These are phyloP conservation scores for Scaptodrosophila latifasciaeformis DNA, from an alignment of 2,888 invertebrate genomes.

Conservation along the genomic window DNA sequence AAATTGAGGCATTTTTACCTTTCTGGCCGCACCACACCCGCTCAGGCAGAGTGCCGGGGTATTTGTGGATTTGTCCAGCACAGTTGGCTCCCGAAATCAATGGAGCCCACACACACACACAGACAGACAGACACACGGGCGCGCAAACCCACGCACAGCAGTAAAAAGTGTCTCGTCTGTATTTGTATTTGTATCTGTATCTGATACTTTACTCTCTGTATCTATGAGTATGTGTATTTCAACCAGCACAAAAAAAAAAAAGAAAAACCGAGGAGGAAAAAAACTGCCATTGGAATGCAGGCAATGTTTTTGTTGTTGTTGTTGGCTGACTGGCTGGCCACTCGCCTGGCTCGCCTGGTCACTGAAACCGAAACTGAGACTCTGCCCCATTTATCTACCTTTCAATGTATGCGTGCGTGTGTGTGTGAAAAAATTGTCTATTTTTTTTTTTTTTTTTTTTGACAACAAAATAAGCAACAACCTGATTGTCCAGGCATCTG, in stretches of 20 bases:
- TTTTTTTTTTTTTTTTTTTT: no score
- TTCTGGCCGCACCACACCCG: conserved; percentile 25
- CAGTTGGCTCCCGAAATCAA: conserved; percentile 24
- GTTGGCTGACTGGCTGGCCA: neutral
- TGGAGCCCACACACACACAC: conserved; percentile 33
- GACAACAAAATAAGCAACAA: conserved; percentile 1
- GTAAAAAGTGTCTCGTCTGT: conserved; percentile 33
- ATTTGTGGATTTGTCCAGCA: neutral
- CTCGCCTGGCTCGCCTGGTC: conserved; percentile 10
- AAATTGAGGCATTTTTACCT: conserved; percentile 40
- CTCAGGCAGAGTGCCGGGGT: conserved; percentile 1
- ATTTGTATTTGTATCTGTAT: neutral
- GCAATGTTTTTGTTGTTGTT: neutral
- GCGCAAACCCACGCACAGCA: conserved; percentile 33
- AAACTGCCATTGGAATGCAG: no score
- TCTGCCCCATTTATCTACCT: neutral
- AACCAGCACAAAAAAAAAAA: conserved; percentile 12
- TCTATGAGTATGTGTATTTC: neutral
- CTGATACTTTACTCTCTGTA: neutral
- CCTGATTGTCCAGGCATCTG: neutral
- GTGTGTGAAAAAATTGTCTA: no score
- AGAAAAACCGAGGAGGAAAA: conserved; percentile 14
- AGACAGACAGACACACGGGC: no score
- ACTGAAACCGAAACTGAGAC: conserved; percentile 24
- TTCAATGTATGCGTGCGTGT: no score